Percentiles rank a stretch among this genome's conserved stretches.
Conservation (phyloP, 2,888 invertebrate genomes). For the Cynaeus angustus region DNA sequence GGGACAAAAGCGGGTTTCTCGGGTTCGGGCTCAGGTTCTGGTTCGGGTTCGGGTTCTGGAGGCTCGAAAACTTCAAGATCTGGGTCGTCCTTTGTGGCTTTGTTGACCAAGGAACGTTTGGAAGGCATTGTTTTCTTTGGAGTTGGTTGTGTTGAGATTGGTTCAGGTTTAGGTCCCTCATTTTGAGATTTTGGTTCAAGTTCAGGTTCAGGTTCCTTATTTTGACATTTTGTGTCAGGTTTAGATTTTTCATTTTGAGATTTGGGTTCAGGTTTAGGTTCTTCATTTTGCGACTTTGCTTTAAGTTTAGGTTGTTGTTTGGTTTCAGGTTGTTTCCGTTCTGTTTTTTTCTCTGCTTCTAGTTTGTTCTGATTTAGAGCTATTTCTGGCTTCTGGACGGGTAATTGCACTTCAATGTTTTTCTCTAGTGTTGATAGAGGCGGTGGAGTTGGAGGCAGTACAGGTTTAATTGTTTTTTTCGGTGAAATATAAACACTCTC, state of each 20-base stretch:
- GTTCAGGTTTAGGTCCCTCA: background rate
- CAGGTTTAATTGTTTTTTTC: conserved; percentile 70
- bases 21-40: conserved; percentile 65
- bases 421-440: conserved; percentile 60
- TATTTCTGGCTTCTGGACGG: background rate
- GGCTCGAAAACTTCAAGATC: conserved; percentile 67
- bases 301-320: no score
- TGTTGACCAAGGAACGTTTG: conserved; percentile 68
- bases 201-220: conserved; percentile 33
- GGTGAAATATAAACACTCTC: conserved; percentile 77
- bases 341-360: no score
- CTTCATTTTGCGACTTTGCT: no score
- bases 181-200: background rate
- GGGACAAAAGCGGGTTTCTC: conserved; percentile 69
- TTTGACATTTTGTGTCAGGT: no score
- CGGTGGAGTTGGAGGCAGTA: conserved; percentile 47
- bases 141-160: background rate
- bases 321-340: no score
- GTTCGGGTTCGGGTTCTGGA: conserved; percentile 55
- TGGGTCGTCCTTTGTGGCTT: conserved; percentile 67
- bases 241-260: no score
- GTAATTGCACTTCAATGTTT: background rate
- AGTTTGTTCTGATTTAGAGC: conserved; percentile 3
- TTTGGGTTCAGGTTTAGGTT: conserved; percentile 25
- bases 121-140: conserved; percentile 58